Conservation (phyloP, 1,140 invertebrate genomes). For the Octopus sinensis region DNA sequence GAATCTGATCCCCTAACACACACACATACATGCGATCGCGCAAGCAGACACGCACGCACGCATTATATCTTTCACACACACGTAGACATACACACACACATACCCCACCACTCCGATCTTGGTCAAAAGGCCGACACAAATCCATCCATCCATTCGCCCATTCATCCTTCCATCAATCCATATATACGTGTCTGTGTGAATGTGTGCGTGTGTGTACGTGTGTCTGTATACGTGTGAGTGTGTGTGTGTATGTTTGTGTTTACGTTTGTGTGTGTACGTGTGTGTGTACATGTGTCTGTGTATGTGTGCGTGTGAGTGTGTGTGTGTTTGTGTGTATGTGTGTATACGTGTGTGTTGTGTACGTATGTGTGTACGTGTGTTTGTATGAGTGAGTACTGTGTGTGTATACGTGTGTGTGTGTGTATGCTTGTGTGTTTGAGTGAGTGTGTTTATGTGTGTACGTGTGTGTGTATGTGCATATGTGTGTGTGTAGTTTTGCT, state of each 20-base stretch:
- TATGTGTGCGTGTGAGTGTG: neutral
- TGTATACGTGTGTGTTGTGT: neutral
- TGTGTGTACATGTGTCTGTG: neutral
- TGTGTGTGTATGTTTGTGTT: no score
- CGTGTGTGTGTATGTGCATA: neutral
- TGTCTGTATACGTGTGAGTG: no score
- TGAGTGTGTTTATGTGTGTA: neutral
- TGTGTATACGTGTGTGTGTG: neutral
- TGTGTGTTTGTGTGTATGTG: neutral
- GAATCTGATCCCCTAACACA: no score
- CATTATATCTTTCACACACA: no score
- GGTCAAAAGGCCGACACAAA: no score
- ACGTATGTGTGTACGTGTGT: neutral
- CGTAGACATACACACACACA: no score
- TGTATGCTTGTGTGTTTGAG: neutral
- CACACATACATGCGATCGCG: no score
- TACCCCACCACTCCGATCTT: no score
- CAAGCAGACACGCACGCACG: no score
- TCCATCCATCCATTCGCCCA: neutral
- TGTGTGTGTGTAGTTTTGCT: neutral
- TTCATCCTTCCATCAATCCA: neutral
- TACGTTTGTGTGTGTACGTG: neutral
- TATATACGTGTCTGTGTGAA: rapidly evolving
- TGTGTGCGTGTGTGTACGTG: neutral
- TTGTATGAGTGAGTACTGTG: no score